Conservation (phyloP, 2,797 vertebrate species). For the Pseudochirops cupreus region DNA sequence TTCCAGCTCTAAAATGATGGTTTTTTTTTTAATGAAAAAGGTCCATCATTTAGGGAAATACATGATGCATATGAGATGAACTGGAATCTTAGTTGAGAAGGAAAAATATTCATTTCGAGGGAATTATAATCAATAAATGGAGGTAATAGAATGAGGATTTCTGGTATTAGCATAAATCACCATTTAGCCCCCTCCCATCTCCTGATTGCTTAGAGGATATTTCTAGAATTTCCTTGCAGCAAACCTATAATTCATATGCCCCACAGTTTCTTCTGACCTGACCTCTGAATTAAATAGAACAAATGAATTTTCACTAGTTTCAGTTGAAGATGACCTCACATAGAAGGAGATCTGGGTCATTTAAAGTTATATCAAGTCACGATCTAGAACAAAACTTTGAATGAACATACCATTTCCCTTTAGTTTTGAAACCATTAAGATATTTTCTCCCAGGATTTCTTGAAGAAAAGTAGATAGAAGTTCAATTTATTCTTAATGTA, state of each 20-base stretch:
- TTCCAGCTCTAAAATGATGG: not conserved
- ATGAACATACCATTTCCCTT: not conserved
- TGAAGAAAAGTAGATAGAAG: not conserved
- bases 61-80: not conserved
- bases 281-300: conserved; percentile 13
- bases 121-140: conserved; percentile 19
- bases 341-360: not conserved
- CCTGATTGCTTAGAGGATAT: not conserved
- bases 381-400: not conserved
- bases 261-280: conserved; percentile 6
- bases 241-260: not conserved
- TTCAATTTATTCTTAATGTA: not conserved
- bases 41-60: conserved; percentile 2
- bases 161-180: not conserved
- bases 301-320: not conserved
- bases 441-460: not conserved
- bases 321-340: not conserved
- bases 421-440: not conserved
- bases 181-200: not conserved
- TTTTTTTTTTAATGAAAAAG: not conserved
- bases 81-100: not conserved
- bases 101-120: conserved; percentile 15
- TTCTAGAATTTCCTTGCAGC: conserved; percentile 36
- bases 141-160: not conserved
- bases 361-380: not conserved